Conservation (phyloP, 2,888 invertebrate genomes). For the Xestoiulus laeticollis region DNA sequence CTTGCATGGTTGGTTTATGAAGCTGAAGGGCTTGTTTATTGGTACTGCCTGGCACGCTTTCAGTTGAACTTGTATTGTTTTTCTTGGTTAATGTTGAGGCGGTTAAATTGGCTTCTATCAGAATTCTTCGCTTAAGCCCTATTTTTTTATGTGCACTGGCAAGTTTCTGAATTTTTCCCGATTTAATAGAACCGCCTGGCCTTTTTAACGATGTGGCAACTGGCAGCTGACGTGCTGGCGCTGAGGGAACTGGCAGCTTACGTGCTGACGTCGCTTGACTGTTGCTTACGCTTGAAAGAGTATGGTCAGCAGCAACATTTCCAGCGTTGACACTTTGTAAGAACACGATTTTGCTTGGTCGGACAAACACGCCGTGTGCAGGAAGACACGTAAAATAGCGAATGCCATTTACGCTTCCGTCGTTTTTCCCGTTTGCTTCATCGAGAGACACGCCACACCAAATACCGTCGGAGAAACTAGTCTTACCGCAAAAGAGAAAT, state of each 20-base stretch:
- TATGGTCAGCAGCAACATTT: background rate
- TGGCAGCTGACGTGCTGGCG: too few species aligned
- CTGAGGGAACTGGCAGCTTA: background rate
- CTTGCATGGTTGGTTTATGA: background rate
- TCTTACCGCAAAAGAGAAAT: conserved; percentile 70
- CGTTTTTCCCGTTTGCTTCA: conserved; percentile 71
- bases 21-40: background rate
- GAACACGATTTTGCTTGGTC: background rate
- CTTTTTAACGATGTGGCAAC: background rate
- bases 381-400: conserved; percentile 72
- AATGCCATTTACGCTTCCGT: conserved; percentile 72
- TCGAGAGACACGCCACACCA: conserved; percentile 75
- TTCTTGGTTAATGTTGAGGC: background rate
- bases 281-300: background rate
- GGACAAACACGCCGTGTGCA: conserved; percentile 70
- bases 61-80: background rate
- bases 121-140: background rate
- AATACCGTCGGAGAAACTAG: conserved; percentile 69
- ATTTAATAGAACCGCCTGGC: background rate
- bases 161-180: background rate
- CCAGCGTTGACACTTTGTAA: background rate
- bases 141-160: background rate
- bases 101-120: background rate
- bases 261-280: background rate
- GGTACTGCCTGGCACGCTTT: background rate